phyloP scores from a whole-genome alignment of 2,888 invertebrate genomes.

The Chymomyza procnemis region DNA sequence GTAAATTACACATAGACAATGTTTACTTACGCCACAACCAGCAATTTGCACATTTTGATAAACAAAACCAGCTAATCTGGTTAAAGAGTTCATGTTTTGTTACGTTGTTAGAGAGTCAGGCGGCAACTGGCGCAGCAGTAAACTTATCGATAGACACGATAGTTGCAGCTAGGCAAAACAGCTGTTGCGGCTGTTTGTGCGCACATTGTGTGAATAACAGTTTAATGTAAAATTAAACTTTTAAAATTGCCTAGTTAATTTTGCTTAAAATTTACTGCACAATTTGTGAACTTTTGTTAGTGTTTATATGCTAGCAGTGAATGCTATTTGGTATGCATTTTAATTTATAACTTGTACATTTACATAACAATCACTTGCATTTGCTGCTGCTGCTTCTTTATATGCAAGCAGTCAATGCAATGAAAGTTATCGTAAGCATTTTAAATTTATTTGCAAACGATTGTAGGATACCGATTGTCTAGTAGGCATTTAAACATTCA shows the following conservation, averaged over 20 bases:
- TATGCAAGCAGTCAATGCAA: neutral
- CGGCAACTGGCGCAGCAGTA: neutral
- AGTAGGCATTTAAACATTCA: neutral
- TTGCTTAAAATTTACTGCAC: neutral
- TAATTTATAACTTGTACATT: constrained; percentile 50
- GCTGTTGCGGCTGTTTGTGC: constrained; percentile 29
- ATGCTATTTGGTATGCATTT: constrained; percentile 26
- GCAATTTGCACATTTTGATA: constrained; percentile 68
- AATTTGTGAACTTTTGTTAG: neutral
- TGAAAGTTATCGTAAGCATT: neutral
- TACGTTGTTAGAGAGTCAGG: neutral
- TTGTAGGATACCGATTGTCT: neutral
- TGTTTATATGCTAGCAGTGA: too few species aligned
- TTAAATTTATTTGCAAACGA: neutral
- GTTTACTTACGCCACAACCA: constrained; percentile 68
- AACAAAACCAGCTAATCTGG: constrained; percentile 58
- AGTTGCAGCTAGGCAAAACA: constrained; percentile 21
- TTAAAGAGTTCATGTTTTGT: constrained; percentile 66
- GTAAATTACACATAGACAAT: neutral
- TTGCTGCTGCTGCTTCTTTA: constrained; percentile 39
- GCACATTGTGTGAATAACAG: constrained; percentile 33
- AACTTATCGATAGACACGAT: neutral
- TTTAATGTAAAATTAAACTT: constrained; percentile 23
- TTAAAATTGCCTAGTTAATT: neutral
- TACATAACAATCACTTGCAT: constrained; percentile 54